A percentile compares a stretch with the other conserved stretches of the same genome.
These are phyloP conservation scores for Melinaea marsaeus DNA, from an alignment of 2,888 invertebrate species.

Conservation along the genomic window DNA sequence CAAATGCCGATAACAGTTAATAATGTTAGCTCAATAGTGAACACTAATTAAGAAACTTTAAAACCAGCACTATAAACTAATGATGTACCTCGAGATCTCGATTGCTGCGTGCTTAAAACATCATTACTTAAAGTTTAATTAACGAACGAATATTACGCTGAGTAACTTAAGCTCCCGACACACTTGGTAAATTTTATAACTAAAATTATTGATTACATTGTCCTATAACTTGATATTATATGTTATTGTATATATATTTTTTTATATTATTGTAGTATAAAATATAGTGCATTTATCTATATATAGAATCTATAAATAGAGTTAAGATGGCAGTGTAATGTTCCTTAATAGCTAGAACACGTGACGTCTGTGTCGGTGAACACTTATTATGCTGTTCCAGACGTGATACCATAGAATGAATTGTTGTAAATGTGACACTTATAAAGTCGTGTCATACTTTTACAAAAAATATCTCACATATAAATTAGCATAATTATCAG, in stretches of 20 bases:
- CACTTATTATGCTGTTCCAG: slow-evolving; percentile 46
- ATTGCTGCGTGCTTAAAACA: slow-evolving; percentile 28
- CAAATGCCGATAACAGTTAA: background rate
- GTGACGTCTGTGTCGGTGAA: slow-evolving; percentile 45
- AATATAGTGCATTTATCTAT: slow-evolving; percentile 20
- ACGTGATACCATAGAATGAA: slow-evolving; percentile 33
- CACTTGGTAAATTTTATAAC: background rate
- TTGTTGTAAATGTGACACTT: slow-evolving; percentile 10
- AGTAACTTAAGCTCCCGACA: background rate
- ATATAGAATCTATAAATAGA: slow-evolving; percentile 22
- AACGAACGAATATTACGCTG: slow-evolving; percentile 29
- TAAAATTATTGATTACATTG: too few relatives aligned
- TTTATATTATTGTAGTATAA: background rate
- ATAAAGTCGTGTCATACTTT: background rate
- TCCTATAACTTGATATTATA: too few relatives aligned
- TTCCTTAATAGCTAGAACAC: slow-evolving; percentile 37
- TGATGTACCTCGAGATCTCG: slow-evolving; percentile 24
- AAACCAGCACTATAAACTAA: background rate
- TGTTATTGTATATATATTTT: too few relatives aligned
- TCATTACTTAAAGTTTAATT: slow-evolving; percentile 45
- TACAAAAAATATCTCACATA: background rate
- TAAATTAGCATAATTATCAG: too few relatives aligned
- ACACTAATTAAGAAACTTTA: background rate
- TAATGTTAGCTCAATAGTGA: background rate
- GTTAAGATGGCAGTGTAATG: slow-evolving; percentile 21